A percentile compares a stretch with the other conserved stretches of the same genome.
phyloP scores from a whole-genome alignment of 1,140 invertebrate genomes.

The Papilio xuthus region DNA sequence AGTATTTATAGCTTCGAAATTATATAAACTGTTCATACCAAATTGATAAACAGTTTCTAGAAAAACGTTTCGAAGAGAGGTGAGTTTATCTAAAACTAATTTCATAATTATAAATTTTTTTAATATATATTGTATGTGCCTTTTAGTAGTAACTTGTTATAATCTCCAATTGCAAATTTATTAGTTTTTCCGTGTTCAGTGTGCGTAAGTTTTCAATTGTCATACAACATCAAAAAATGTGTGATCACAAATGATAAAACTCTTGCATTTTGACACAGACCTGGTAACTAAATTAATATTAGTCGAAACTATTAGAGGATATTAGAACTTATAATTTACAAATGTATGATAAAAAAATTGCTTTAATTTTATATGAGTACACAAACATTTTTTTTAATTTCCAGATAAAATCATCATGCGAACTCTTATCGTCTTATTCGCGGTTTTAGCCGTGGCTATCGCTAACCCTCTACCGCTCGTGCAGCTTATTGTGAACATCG shows the following conservation, averaged over 20 bases:
- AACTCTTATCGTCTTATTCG: constrained; percentile 47
- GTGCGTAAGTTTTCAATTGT: not conserved
- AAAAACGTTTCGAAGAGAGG: constrained; percentile 26
- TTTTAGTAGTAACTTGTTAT: too few relatives aligned
- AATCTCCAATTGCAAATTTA: not conserved
- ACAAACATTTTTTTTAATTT: not conserved
- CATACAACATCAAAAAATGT: too few relatives aligned
- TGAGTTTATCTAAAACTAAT: constrained; percentile 33
- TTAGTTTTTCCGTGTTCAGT: not conserved
- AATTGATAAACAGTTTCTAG: constrained; percentile 28
- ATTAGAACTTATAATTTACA: too few relatives aligned
- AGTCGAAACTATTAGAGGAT: too few relatives aligned
- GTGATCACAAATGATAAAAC: too few relatives aligned
- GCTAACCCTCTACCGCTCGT: constrained; percentile 57
- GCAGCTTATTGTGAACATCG: constrained; percentile 58
- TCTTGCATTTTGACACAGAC: too few relatives aligned
- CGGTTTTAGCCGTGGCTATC: constrained; percentile 51
- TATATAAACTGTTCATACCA: constrained; percentile 14
- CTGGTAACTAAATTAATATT: too few relatives aligned
- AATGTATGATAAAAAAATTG: too few relatives aligned
- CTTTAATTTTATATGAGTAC: not conserved
- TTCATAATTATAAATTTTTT: not conserved
- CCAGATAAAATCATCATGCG: constrained; percentile 45
- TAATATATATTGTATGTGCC: too few relatives aligned
- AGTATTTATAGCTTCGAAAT: not conserved